Base-by-base conservation (phyloP, 2,113 vertebrate genomes). In the Pandion haliaetus region DNA sequence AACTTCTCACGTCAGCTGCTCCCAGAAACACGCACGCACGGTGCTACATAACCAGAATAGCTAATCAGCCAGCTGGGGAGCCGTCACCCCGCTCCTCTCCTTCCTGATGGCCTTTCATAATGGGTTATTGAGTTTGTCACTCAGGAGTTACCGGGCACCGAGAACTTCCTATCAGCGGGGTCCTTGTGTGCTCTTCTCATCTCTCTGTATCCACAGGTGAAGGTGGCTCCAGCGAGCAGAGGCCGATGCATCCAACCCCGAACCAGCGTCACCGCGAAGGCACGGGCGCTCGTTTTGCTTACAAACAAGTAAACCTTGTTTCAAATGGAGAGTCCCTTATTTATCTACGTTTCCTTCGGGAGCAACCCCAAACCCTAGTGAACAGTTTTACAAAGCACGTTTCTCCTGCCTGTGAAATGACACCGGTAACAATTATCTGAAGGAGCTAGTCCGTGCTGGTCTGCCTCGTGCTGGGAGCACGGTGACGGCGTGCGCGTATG, bases 401-500 rank as follows among this genome's bases (percentile, higher is more conserved):
- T 59, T 40, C 63, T 57, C 52, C 54, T 19, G 44, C 49, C 40
- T 20, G 72, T 8, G 76, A 32, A 38, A n/a, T 28, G 2, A n/a
- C 29, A 2, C 34, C 0, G 36, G 5, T 8, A 12, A 28, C 65
- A 28, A 6, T 11, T 12, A 7, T 26, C 31, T 2, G 11, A 26
- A 47, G 72, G 65, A 45, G 72, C 47, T 17, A 3, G 28, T 44
- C 49, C 14, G 76, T 1, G 72, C 29, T 8, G 9, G 7, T 14
- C 71, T 38, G 50, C 78, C 47, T 40, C 9, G 4, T 10, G 25
- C 73, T 2, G 5, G 61, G 49, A 50, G 25, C 4, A 2, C 0
- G 14, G 11, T 1, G 31, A 14, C 7, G 57, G 11, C 4, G 0
- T 4, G 14, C 2, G 10, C 1, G 0, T 3, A 2, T 0, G 21